These are phyloP conservation scores for Pimpla rufipes DNA, from an alignment of 2,888 invertebrate genomes.

Conservation along the genomic window DNA sequence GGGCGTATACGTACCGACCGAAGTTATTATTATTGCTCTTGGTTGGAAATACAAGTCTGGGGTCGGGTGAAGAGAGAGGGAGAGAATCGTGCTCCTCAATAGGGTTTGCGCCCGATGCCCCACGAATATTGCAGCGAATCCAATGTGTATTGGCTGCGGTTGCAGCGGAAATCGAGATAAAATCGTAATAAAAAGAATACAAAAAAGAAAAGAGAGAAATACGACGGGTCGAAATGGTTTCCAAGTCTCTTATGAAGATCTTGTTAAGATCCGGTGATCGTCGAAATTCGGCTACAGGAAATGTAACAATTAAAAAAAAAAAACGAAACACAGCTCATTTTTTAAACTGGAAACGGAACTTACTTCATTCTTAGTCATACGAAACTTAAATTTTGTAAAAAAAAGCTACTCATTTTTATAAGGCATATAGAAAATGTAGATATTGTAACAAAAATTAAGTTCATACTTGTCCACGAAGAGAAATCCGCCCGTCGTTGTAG, in stretches of 20 bases:
- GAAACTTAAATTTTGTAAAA: no score
- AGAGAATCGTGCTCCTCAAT: slow-evolving; percentile 8
- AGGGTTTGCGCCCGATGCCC: not conserved
- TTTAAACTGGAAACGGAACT: no score
- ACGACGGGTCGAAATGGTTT: not conserved
- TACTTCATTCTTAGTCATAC: no score
- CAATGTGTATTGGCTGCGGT: not conserved
- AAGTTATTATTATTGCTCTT: slow-evolving; percentile 7
- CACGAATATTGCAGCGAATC: slow-evolving; percentile 3
- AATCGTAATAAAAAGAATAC: not conserved
- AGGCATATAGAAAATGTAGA: no score
- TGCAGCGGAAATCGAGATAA: not conserved
- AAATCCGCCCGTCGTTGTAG: not conserved
- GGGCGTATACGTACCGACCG: slow-evolving; percentile 18
- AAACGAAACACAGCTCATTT: no score
- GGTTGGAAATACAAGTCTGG: not conserved
- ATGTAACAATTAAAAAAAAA: no score
- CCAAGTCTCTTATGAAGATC: not conserved
- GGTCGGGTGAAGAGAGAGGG: no score
- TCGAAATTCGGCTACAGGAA: no score
- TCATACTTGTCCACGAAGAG: no score
- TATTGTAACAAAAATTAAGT: no score
- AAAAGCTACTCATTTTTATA: no score
- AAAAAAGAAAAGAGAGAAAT: not conserved
- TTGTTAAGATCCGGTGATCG: not conserved